Base-by-base conservation (phyloP, 2,888 invertebrate species). In the Yponomeuta plumbellus region DNA sequence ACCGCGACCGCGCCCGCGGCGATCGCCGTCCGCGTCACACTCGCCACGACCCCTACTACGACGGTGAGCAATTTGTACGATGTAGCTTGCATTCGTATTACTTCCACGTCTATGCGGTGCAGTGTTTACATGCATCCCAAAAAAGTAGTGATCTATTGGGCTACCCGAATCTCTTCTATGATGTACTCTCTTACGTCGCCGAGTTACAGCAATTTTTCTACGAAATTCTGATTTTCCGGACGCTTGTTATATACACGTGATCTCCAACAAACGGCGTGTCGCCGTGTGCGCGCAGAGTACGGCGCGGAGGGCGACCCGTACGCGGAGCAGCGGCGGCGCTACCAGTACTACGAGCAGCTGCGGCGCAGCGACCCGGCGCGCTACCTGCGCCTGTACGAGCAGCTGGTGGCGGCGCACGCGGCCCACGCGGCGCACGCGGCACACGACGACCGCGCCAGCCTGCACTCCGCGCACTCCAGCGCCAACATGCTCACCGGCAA, bases 391-490 rank as follows among this genome's bases (percentile, higher is more conserved):
- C 93, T 95, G 92, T 97, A 96, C 88, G 92, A 94, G 76, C 95
- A 95, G 80, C 95, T 95, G 77, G 93, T 93, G 83, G 85, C 87
- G n/a, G 91, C 13, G 81, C 61, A 80, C 73, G 68, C 70, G 71
- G 68, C 68, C 67, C n/a, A n/a, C n/a, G n/a, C 68, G 63, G 69
- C 69, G 86, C 83, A 2, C 59, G 71, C 68, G 61, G 77, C 81
- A 67, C 74, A 71, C 74, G 96, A 95, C 71, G 21, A 21, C 26
- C 92, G 96, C 71, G 95, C 94, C 70, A 95, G 95, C 74, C 95
- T 96, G 66, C 96, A 96, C 89, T 96, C 96, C 21, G 97, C 96
- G 63, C 93, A 96, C 73, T 96, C 96, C 85, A 96, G 96, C 69
- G 94, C 95, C 72, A 94, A 95, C 80, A 95, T 95, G 61, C 93